Conservation (phyloP, 2,888 invertebrate species). For the Griposia aprilina region DNA sequence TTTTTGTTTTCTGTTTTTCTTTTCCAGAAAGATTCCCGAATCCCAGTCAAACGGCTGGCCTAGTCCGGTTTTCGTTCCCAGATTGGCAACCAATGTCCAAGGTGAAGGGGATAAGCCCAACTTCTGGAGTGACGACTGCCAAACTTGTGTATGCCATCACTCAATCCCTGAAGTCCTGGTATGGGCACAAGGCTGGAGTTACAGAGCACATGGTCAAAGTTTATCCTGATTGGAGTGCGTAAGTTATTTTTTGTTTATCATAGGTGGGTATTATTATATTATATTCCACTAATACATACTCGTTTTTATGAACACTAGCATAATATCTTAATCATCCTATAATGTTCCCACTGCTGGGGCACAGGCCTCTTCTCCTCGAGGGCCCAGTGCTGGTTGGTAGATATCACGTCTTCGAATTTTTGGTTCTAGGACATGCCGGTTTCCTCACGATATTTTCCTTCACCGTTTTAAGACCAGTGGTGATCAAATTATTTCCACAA, state of each 20-base stretch:
- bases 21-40: constrained; percentile 77
- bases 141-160: constrained; percentile 74
- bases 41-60: constrained; percentile 75
- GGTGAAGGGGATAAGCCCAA: constrained; percentile 25
- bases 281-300: no score
- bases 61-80: constrained; percentile 73
- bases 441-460: no score
- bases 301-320: no score
- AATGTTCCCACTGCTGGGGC: no score
- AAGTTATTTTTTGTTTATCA: constrained; percentile 49
- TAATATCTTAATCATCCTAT: no score
- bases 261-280: no score
- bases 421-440: no score
- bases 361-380: no score
- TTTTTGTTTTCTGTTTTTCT: not conserved
- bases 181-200: constrained; percentile 70
- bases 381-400: no score
- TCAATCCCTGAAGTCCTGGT: constrained; percentile 73
- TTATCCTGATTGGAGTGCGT: constrained; percentile 73
- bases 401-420: no score
- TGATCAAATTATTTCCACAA: no score
- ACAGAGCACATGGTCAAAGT: constrained; percentile 67
- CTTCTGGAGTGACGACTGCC: constrained; percentile 61
- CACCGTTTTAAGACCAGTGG: no score
- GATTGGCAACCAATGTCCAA: constrained; percentile 73